Evolutionary conservation across 2,113 vertebrate genomes (phyloP).

Genomic region (Dasyornis broadbenti): DNA sequence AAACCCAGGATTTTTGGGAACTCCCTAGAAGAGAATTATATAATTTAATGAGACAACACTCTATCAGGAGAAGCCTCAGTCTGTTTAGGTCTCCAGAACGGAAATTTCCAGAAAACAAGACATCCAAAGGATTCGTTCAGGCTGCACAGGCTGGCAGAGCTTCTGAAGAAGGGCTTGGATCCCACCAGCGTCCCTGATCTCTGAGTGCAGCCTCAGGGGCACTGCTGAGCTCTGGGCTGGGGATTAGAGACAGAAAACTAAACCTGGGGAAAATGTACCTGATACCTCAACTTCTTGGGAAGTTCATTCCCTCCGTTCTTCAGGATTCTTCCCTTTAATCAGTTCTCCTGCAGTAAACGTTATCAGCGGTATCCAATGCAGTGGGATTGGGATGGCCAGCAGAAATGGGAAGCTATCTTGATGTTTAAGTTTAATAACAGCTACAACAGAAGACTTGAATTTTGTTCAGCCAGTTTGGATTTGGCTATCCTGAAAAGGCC

Average conservation of each 20-base stretch:
- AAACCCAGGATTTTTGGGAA: not conserved
- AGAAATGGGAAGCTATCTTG: not conserved
- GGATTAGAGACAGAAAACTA: not conserved
- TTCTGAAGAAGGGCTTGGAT: not conserved
- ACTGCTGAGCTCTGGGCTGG: not conserved
- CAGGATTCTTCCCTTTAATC: not conserved
- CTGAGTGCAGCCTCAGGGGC: accelerated
- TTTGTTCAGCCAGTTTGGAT: not conserved
- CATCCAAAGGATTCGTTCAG: not conserved
- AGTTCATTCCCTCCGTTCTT: not conserved
- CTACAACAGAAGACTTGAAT: not conserved
- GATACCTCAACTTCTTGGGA: not conserved
- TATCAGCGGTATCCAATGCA: not conserved
- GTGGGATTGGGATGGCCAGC: not conserved
- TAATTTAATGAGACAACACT: not conserved
- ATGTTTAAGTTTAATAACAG: not conserved
- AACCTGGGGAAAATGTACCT: not conserved
- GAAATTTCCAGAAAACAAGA: not conserved
- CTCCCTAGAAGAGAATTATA: not conserved
- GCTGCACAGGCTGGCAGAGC: not conserved
- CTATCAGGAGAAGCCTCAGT: not conserved
- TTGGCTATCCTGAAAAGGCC: not conserved
- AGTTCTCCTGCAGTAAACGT: not conserved
- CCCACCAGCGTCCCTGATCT: not conserved
- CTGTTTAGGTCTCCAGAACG: not conserved